A percentile compares a stretch with the other conserved stretches of the same genome.
These are phyloP conservation scores for Ephestia elutella DNA, from an alignment of 1,140 invertebrate genomes.

Conservation along the genomic window DNA sequence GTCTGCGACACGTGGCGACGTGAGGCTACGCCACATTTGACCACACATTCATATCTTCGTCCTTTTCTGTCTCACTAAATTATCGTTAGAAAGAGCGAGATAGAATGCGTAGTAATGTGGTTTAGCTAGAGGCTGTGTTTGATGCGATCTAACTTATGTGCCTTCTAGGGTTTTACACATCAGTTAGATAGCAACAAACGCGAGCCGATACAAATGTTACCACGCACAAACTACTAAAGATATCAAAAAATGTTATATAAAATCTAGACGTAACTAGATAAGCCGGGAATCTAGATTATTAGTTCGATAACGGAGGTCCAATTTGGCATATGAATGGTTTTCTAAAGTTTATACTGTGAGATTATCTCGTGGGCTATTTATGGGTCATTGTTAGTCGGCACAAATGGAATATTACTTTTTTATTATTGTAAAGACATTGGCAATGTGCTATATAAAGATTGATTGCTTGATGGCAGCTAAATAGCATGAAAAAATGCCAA, in stretches of 20 bases:
- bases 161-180: neutral
- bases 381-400: constrained; percentile 17
- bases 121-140: neutral
- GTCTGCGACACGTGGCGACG: neutral
- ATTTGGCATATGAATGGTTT: constrained; percentile 43
- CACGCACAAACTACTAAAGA: constrained; percentile 32
- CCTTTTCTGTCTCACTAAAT: neutral
- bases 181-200: neutral
- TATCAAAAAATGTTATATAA: constrained; percentile 33
- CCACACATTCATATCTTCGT: neutral
- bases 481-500: too few species aligned
- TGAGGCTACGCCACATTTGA: neutral
- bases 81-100: neutral
- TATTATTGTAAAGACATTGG: too few species aligned
- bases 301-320: constrained; percentile 49
- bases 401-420: constrained; percentile 29
- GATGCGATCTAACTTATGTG: neutral
- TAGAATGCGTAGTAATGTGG: neutral
- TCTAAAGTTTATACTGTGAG: constrained; percentile 28
- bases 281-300: constrained; percentile 40
- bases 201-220: constrained; percentile 26
- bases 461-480: too few species aligned
- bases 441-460: too few species aligned
- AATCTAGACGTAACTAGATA: constrained; percentile 20
- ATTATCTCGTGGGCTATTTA: constrained; percentile 39